Evolutionary conservation across 1,140 invertebrate species (phyloP).

Genomic region (Chionoecetes opilio): DNA sequence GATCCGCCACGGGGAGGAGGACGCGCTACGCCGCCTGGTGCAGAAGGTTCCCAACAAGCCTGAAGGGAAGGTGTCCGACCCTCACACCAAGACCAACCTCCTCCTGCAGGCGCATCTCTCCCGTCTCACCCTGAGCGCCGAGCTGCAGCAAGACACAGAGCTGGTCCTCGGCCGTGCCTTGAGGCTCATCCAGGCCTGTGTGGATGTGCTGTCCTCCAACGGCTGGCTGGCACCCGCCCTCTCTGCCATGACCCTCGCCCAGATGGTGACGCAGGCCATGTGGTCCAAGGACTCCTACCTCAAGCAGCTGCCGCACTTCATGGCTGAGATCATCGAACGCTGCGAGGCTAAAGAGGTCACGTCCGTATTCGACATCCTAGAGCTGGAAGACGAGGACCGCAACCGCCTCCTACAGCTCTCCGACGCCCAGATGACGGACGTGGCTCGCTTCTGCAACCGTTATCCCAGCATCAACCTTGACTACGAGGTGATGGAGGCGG

Average conservation of each 20-base stretch:
- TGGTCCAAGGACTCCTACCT: conserved; percentile 99
- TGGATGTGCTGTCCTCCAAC: conserved; percentile 98
- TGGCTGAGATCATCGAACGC: conserved; percentile 87
- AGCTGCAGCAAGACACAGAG: conserved; percentile 98
- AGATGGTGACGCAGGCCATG: conserved; percentile 99
- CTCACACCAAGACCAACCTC: conserved; percentile 98
- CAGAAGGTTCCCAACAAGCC: conserved; percentile 91
- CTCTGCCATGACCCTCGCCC: conserved; percentile 99
- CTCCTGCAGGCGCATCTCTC: conserved; percentile 98
- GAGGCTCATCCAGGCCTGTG: conserved; percentile 98
- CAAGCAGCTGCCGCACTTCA: conserved; percentile 98
- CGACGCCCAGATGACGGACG: conserved; percentile 96
- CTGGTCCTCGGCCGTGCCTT: conserved; percentile 91
- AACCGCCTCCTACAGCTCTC: conserved; percentile 93
- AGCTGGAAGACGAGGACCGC: conserved; percentile 97
- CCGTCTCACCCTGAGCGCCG: conserved; percentile 95
- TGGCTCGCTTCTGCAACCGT: conserved; percentile 98
- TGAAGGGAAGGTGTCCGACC: conserved; percentile 87
- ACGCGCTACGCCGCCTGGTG: conserved; percentile 92
- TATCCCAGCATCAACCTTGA: conserved; percentile 99
- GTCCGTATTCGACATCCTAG: conserved; percentile 99
- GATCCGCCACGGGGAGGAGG: conserved; percentile 97
- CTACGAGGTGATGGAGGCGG: conserved; percentile 95
- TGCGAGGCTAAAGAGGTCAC: conserved; percentile 87
- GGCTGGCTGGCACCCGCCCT: conserved; percentile 99